Base-by-base conservation (phyloP, 2,797 vertebrate species). In the Halcyon chelicuti region DNA sequence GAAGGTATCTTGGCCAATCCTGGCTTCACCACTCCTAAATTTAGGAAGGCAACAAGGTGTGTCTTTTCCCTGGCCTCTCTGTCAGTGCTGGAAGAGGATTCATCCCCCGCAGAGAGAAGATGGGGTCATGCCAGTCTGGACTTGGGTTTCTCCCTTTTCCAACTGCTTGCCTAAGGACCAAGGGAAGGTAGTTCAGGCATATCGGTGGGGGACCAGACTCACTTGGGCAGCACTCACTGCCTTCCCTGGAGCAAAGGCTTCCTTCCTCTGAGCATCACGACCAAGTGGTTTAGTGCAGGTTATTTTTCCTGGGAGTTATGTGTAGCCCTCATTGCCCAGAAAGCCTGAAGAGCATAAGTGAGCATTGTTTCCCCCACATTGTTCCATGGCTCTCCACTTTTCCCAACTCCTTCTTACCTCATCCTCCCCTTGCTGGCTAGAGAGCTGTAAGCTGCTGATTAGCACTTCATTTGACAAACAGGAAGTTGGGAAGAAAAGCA, bases 401-500 rank as follows among this genome's bases (percentile, higher is more conserved):
- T 92, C 95, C 96, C 93, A 81, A 94, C 93, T 92, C 94, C 88
- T 96, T 97, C 96, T 96, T 96, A 97, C 96, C 97, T 96, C 96
- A 97, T 96, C 96, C 90, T 95, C 84, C 93, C 82, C 95, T 95
- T 80, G 91, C 94, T 84, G 81, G 91, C 87, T 90, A 90, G 95
- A 93, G 90, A 96, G 93, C 92, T 93, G 87, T 96, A 96, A 96
- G 96, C 94, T 2, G 57, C 95, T 97, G 96, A 97, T 97, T 97
- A 97, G 96, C 96, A 97, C 97, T 98, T 97, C 96, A 97, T 97
- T 97, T 96, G 96, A 96, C 93, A 97, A 97, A 98, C 97, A 98
- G 98, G 98, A 98, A 98, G 91, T 97, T 2, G 35, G 79, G 78
- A 97, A 97, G 97, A 98, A 98, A 97, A 97, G 97, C 97, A 93